Evolutionary conservation across 2,113 vertebrate species (phyloP).

Genomic region (Oryzias melastigma): DNA sequence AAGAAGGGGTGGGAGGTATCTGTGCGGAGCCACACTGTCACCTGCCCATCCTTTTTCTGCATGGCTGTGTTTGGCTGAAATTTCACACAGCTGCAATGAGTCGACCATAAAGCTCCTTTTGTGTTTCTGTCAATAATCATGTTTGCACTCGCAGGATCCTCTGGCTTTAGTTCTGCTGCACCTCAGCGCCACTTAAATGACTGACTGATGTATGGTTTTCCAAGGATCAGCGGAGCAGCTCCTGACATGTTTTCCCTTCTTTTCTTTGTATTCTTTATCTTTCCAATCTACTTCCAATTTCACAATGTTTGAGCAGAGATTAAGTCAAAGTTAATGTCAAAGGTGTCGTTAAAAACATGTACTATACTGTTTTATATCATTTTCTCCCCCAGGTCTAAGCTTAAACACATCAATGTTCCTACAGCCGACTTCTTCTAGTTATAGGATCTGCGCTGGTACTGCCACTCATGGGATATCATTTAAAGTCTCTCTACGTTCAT

Average conservation of each 20-base stretch:
- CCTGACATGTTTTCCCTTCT: conserved; percentile 72
- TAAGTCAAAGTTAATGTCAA: conserved; percentile 1
- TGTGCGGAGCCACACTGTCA: conserved; percentile 30
- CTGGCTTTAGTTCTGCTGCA: conserved; percentile 70
- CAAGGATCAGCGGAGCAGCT: conserved; percentile 75
- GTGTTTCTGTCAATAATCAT: conserved; percentile 81
- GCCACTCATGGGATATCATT: no score
- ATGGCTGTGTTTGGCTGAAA: conserved; percentile 65
- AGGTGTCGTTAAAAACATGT: no score
- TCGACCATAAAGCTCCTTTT: conserved; percentile 83
- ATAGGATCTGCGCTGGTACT: no score
- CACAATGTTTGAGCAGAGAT: conserved; percentile 71
- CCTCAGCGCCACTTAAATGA: conserved; percentile 75
- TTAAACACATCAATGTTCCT: no score
- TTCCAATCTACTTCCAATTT: conserved; percentile 34
- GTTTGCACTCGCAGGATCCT: conserved; percentile 80
- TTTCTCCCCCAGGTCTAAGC: no score
- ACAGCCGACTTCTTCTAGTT: no score
- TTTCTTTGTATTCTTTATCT: conserved; percentile 62
- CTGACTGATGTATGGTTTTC: conserved; percentile 71
- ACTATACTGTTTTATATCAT: no score
- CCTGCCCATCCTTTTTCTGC: conserved; percentile 52
- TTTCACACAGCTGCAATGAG: conserved; percentile 77
- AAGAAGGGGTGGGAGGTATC: conserved; percentile 28
- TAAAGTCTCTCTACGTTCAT: no score